Evolutionary conservation across 2,113 vertebrate species (phyloP), one percentile per base, ranked within the genome.

Genomic region (Paraplagusia blochii): DNA sequence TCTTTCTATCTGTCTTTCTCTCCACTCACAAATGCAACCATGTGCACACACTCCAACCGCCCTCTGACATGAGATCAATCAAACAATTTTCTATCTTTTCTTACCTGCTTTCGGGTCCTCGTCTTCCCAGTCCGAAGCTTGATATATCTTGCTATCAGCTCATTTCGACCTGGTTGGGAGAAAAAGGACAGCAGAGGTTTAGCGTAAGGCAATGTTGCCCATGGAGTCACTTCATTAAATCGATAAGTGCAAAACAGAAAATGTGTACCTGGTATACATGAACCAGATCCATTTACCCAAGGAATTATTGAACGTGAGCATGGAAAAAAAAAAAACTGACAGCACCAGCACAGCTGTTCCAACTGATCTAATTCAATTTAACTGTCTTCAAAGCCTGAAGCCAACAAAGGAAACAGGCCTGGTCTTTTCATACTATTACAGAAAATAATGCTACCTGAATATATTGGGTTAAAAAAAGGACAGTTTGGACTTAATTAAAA

Each of bases 121-220:
- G 97, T 99, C 91, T 99, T 99, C 59, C 97, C 97, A 14, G 97
- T 99, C 76, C 97, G 93, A 73, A 99, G 93, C 86, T 99, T 99
- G 90, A 99, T 99, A 91, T 99, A 99, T 94, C 97, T 93, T 80
- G 97, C 97, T 90, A 99, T 99, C 85, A 99, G 89, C 89, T 99
- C 97, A 89, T 99, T 99, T 77, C 97, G 95, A 92, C 97, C 97
- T 99, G 53, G 7, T 45, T 17, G 50, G 7, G 14, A 74, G 56
- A 53, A 51, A 0, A 7, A 18, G 1, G 11, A 44, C 11, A 43
- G 2, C 43, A 15, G 17, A 18, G 1, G 13, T 50, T 33, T 10
- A 16, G 8, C 6, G 11, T 15, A 14, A 15, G n/a, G 16, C 13
- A 9, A 47, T 16, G 14, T n/a, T 15, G n/a, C 11, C 19, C 14